These are phyloP conservation scores for sheep (Ovis aries) DNA, from an alignment of 2,113 vertebrate genomes.

Conservation along the genomic window ARS-UI_Ramb_v3.0 NC_056076.1:47988501-47989000, in stretches of 20 bases:
- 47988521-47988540: not conserved
- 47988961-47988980: not conserved
- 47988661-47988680: not conserved
- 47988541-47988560: rapidly evolving
- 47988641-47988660: not conserved
- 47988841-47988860: not conserved
- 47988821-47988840: not conserved
- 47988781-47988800: not conserved
- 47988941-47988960: not conserved
- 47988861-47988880: not conserved
- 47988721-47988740: not conserved
- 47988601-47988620: not conserved
- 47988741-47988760: not conserved
- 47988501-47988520: not conserved
- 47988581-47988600: not conserved
- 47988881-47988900: not conserved
- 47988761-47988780: not conserved
- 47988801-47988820: not conserved
- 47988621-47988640: not conserved
- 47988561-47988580: not conserved
- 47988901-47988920: not conserved
- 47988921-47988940: not conserved
- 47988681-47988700: rapidly evolving
- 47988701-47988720: not conserved
- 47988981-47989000: not conserved